Base-by-base conservation (phyloP, 64 coral and sea anemone genomes). In the Exaiptasia diaphana region DNA sequence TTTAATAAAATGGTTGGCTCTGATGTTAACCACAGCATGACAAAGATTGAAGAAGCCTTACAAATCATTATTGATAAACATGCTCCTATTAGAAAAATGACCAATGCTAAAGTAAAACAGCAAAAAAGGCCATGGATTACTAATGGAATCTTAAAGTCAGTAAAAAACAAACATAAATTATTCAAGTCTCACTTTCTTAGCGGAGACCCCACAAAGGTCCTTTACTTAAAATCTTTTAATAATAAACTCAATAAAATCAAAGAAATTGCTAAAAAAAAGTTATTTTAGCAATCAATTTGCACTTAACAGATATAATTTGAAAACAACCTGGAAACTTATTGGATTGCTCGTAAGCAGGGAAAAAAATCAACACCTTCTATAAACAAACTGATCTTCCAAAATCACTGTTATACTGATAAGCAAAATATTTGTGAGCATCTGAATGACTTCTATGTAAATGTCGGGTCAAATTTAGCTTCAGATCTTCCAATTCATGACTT, bases 161-260 rank as follows among this genome's bases (percentile, higher is more conserved):
- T 87, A 61, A 86, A 86, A 77, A 42, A 86, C 27, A 78, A 78
- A 21, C 81, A 85, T 5, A 73, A 70, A 36, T 36, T 74, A 53
- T 85, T 53, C 44, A 52, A 44, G 37, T 73, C 67, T 38, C 67
- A 82, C 41, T 37, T 82, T 31, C 37, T 82, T 20, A 82, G 59
- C 18, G 42, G 42, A 67, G 65, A 70, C 41, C 34, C 40, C 28
- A 40, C 21, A 40, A 82, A 68, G 37, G 20, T 27, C 28, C 38
- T 39, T 5, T 25, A 64, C 2, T 82, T 67, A n/a, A 82, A 82
- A 68, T 42, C 21, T n/a, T 82, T 26, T 43, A 41, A 36, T 41
- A 82, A 82, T 32, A 82, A 46, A 46, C 15, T 46, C 5, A 46
- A 46, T 46, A 46, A 15, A 46, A 8, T 46, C 5, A 46, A 46